Evolutionary conservation across 2,888 invertebrate genomes (phyloP).

Genomic region (Lepidochitona cinerea): DNA sequence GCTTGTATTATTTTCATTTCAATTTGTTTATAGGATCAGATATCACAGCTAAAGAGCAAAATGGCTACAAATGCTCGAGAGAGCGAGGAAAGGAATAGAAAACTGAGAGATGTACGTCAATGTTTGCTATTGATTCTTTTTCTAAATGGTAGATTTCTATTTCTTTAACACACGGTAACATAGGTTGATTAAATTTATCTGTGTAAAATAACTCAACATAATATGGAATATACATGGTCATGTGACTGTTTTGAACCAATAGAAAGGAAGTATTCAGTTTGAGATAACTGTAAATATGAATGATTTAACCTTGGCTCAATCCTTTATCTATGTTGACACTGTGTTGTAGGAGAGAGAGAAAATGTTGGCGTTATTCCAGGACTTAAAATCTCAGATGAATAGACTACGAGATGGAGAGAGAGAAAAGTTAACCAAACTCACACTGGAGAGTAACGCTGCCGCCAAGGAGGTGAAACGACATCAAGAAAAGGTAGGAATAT

Average conservation of each 20-base stretch:
- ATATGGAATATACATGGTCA: no score
- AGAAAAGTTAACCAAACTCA: slow-evolving; percentile 67
- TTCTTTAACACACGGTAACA: no score
- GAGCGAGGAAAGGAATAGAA: slow-evolving; percentile 68
- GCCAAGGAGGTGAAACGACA: slow-evolving; percentile 65
- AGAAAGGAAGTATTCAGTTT: no score
- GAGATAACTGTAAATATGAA: no score
- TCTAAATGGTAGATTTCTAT: neutral
- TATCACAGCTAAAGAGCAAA: slow-evolving; percentile 65
- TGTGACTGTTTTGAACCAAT: no score
- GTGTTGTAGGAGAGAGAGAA: slow-evolving; percentile 69
- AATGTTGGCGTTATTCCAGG: slow-evolving; percentile 67
- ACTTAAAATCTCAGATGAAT: slow-evolving; percentile 70
- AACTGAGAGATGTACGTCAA: slow-evolving; percentile 63
- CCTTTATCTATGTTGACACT: no score
- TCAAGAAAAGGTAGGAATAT: slow-evolving; percentile 59
- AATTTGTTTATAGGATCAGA: slow-evolving; percentile 59
- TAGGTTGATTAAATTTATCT: no score
- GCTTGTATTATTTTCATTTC: neutral
- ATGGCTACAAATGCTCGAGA: slow-evolving; percentile 67
- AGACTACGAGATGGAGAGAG: slow-evolving; percentile 66
- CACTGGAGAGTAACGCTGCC: slow-evolving; percentile 67
- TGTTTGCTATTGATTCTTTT: neutral
- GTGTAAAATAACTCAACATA: no score
- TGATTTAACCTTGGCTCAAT: no score